Evolutionary conservation across 2,113 vertebrate species (phyloP), one percentile per base, ranked within the genome.

Genomic region (Mirza zaza): DNA sequence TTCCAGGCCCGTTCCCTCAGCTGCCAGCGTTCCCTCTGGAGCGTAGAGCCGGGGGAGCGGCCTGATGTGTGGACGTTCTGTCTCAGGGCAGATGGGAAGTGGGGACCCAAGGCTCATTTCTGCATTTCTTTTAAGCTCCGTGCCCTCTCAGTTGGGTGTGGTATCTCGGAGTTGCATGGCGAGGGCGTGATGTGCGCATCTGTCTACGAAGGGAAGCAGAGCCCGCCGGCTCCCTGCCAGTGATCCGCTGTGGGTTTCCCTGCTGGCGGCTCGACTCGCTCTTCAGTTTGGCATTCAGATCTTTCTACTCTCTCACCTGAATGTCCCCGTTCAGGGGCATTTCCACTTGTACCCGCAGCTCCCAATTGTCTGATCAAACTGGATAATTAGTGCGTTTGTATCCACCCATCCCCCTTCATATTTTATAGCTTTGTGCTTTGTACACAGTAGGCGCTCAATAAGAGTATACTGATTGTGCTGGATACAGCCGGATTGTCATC

Each of bases 361-460:
- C 32, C 32, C 14, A 2, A 12, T 4, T 5, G 21, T 59, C 67
- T 83, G 48, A n/a, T 42, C 13, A 57, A 55, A 5, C 15, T 75
- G 80, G n/a, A 36, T 42, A 20, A 27, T 48, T 3, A 27, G 5
- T 6, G 8, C 13, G 1, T 83, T 67, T 36, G 1, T 13, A 9
- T 11, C 34, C 29, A 3, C 8, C 42, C 57, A 25, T 5, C n/a
- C 25, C 14, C 32, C 13, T 18, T 59, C 29, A 87, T 0, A 3
- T 18, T 29, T 48, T 23, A 39, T 12, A 27, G 42, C 36, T 36
- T 14, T 21, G 2, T 20, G 75, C 27, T 50, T 67, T 67, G 73
- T 8, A 34, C 14, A 0, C 18, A 48, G 11, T 32, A 21, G 63
- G 55, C 6, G 0, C 32, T 82, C 42, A 15, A 0, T 65, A 6